phyloP scores from a whole-genome alignment of 2,888 invertebrate species.

The Ophion ellenae region DNA sequence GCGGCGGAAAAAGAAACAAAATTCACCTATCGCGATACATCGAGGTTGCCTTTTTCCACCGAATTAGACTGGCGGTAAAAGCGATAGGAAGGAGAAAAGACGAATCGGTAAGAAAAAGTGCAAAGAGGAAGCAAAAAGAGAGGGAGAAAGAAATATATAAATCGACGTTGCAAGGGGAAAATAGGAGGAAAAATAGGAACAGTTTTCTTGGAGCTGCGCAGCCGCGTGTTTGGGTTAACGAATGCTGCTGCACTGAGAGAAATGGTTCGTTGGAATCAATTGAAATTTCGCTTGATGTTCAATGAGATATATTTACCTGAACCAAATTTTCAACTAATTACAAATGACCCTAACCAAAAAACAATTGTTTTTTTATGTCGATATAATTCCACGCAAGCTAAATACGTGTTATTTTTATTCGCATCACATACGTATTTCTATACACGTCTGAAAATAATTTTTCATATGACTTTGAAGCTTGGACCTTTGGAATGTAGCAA shows the following conservation, averaged over 20 bases:
- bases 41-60: constrained; percentile 30
- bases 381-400: too few species aligned
- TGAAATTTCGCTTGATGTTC: too few species aligned
- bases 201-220: not conserved
- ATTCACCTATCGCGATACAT: constrained; percentile 18
- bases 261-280: not conserved
- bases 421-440: too few species aligned
- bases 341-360: too few species aligned
- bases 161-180: not conserved
- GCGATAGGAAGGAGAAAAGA: constrained; percentile 16
- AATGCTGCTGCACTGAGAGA: not conserved
- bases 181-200: not conserved
- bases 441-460: too few species aligned
- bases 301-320: too few species aligned
- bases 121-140: not conserved
- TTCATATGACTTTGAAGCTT: too few species aligned
- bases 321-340: too few species aligned
- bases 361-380: too few species aligned
- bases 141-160: not conserved
- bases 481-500: too few species aligned
- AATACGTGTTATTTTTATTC: too few species aligned
- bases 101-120: constrained; percentile 4
- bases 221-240: not conserved
- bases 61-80: constrained; percentile 35
- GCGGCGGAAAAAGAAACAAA: constrained; percentile 8